Evolutionary conservation across 1,140 invertebrate species (phyloP), one percentile per base, ranked within the genome.

Genomic region (Drosophila pachea): DNA sequence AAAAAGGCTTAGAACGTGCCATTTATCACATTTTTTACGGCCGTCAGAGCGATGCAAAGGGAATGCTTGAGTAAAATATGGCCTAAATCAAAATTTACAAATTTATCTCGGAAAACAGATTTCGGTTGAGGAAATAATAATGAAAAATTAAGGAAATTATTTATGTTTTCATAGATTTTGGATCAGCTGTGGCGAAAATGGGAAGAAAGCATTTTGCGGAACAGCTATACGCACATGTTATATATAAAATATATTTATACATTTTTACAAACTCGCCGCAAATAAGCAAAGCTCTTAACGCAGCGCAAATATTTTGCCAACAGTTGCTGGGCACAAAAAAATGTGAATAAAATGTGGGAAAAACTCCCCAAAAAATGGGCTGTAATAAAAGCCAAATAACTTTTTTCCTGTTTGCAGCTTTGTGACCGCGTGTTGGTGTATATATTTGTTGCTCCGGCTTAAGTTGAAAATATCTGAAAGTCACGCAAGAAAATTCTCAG

Each of bases 11-110:
- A 84, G 63, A 75, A 69, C 56, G 43, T 64, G 72, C 75, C 75
- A 69, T 82, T 84, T 82, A 75, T 83, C 67, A 78, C 78, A 64
- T 76, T 75, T 73, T 75, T 83, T 83, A 78, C 75, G 61, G 47
- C 53, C 67, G 72, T 66, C 74, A 40, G 38, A 71, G 63, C 36
- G 62, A 35, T 62, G 42, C 33, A 12, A 16, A 33, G 35, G 32
- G 50, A 58, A 58, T 11, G 45, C 52, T 55, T 43, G n/a, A 50
- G 32, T 54, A n/a, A 56, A 52, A 49, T 53, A 32, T 53, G 48
- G 16, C 38, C 38, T 32, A 60, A 31, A 48, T 53, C 48, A n/a
- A 14, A 59, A 55, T 49, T 52, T 14, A 38, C 14, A 40, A 61
- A 56, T 71, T 6, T 47, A 11, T 36, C 55, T 43, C 31, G 29